Evolutionary conservation across 2,888 invertebrate genomes (phyloP), one percentile per base, ranked within the genome.

Genomic region (Dryococelus australis): DNA sequence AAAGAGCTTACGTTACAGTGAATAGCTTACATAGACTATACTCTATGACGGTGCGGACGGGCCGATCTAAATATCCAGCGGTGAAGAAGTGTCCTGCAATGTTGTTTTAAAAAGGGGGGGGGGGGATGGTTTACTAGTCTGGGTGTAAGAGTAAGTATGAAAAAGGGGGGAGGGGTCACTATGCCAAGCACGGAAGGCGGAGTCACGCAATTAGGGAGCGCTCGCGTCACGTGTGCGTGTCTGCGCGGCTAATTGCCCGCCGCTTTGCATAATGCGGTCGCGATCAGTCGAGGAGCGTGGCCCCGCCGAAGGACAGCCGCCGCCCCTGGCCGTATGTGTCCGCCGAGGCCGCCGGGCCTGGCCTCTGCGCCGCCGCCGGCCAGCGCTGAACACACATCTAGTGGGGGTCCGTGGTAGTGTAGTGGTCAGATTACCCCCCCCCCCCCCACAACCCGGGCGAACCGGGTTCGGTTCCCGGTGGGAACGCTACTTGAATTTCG

Each of bases 181-280:
- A 65, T 65, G 8, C 65, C 16, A 13, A 24, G 65, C 65, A 65
- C 65, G 65, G 65, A 65, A 65, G 65, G 65, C 65, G 65, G 65
- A 16, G 65, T 65, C 65, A 65, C 65, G 65, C 65, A 65, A 65
- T 65, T 65, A 65, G 10, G 65, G 24, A 13, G 65, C 13, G 24
- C 47, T 8, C 65, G 65, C 65, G 65, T 65, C 65, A 65, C 65
- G 65, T 65, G 65, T 65, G 65, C 65, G 65, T 65, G 65, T 65
- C 65, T 6, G 65, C 10, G 65, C 20, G 65, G 65, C 65, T 65
- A 65, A 65, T 65, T 65, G 65, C 65, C 65, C 65, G 65, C 65
- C 65, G 65, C 65, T 65, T 65, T 65, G 65, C 65, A 65, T 65
- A 65, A 65, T 65, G 65, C 65, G 65, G 65, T 24, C 65, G 65